These are phyloP conservation scores for Azemiops feae DNA, from an alignment of 2,113 vertebrate species.

Conservation along the genomic window DNA sequence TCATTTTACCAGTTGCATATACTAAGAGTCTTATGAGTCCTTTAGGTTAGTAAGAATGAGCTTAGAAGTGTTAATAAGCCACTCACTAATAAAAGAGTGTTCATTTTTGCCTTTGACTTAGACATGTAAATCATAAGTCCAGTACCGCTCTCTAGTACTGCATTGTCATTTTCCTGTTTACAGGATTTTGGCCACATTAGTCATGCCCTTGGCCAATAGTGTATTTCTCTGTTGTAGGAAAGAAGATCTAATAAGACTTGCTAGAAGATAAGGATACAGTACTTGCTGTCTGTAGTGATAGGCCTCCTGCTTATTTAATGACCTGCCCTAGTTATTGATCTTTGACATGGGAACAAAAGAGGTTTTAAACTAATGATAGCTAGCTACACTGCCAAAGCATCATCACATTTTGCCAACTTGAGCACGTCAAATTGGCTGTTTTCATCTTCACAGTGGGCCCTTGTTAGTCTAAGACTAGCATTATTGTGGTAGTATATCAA, in stretches of 20 bases:
- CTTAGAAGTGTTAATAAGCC: background rate
- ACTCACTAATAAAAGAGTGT: background rate
- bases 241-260: conserved; percentile 25
- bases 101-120: accelerated
- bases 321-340: conserved; percentile 35
- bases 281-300: conserved; percentile 19
- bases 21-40: background rate
- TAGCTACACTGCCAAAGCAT: conserved; percentile 40
- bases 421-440: background rate
- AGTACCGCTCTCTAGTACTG: background rate
- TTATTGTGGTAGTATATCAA: background rate
- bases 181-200: background rate
- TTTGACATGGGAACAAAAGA: conserved; percentile 47
- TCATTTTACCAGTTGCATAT: background rate
- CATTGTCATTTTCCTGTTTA: background rate
- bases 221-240: conserved; percentile 29
- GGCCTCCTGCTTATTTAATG: conserved; percentile 46
- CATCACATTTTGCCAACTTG: background rate
- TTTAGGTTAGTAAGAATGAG: background rate
- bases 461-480: background rate
- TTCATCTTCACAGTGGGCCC: conserved; percentile 5
- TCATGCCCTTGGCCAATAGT: conserved; percentile 27
- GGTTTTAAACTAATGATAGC: conserved; percentile 32
- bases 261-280: conserved; percentile 25
- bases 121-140: background rate